Evolutionary conservation across 1,140 invertebrate species (phyloP), one percentile per base, ranked within the genome.

Genomic region (Ips nitidus): DNA sequence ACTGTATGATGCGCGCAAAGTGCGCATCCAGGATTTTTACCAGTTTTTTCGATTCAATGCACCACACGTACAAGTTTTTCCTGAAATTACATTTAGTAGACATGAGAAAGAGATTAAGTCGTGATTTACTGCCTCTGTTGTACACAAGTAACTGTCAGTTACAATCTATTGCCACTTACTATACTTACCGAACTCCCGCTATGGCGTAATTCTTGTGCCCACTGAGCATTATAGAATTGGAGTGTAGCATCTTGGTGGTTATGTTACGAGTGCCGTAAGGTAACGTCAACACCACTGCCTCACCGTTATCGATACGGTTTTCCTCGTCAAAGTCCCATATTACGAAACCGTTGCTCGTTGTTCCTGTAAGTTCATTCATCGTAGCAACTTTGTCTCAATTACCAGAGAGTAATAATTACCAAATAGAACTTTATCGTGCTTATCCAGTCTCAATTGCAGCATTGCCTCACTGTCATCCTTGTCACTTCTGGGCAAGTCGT

Each of bases 41-140:
- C 61, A 98, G 83, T 69, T 94, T 88, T 1, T 85, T 85, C 2
- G 86, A 89, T 71, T 87, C 84, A 7, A 97, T 83, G 77, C 90
- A 91, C 95, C 96, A 99, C 0, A 98, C 92, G 79, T 98, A 99
- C 1, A 99, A 82, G 82, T 93, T 97, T 82, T 98, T 98, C 71
- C 97, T 93, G 43, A 59, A 77, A 2, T 22, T 22, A 22, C 22
- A 22, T 0, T 22, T 81, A 36, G 4, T 57, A 82, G 1, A 43
- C 4, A n/a, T n/a, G n/a, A n/a, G n/a, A n/a, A n/a, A n/a, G n/a
- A n/a, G n/a, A n/a, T n/a, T n/a, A n/a, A n/a, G n/a, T n/a, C n/a
- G 22, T 22, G 22, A 22, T 22, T 22, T 0, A 22, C 22, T 22
- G 22, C 22, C 22, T 22, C 22, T 22, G 22, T 22, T 22, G 22